phyloP scores from a whole-genome alignment of 2,888 invertebrate species.

The Ischnus inquisitorius region DNA sequence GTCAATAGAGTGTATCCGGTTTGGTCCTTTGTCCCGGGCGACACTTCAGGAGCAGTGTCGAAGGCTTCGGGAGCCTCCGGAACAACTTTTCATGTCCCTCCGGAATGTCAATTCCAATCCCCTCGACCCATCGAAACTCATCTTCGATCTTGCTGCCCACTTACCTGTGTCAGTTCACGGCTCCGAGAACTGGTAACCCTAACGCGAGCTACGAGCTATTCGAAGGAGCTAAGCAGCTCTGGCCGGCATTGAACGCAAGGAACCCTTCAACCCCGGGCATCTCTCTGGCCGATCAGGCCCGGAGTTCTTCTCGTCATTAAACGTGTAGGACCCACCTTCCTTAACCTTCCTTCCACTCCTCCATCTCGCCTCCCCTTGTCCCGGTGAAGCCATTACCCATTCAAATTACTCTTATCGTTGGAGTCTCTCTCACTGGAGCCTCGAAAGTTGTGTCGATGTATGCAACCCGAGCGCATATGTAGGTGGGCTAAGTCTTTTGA shows the following conservation, averaged over 20 bases:
- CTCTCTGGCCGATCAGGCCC: constrained; percentile 56
- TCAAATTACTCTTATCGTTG: constrained; percentile 82
- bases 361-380: constrained; percentile 58
- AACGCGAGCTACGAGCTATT: constrained; percentile 46
- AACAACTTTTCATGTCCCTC: neutral
- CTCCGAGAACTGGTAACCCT: constrained; percentile 44
- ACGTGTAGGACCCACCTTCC: constrained; percentile 64
- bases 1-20: neutral
- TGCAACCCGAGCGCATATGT: constrained; percentile 31
- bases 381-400: constrained; percentile 80
- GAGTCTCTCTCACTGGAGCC: constrained; percentile 63
- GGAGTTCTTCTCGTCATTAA: constrained; percentile 63
- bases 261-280: constrained; percentile 63
- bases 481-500: constrained; percentile 75
- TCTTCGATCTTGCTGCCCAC: constrained; percentile 6
- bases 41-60: neutral
- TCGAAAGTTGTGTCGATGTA: constrained; percentile 45
- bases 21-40: neutral
- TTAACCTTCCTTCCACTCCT: constrained; percentile 46
- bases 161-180: constrained; percentile 44
- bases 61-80: neutral
- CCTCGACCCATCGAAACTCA: constrained; percentile 3
- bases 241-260: constrained; percentile 43
- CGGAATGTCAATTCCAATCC: constrained; percentile 37
- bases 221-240: constrained; percentile 30